Percentiles rank a stretch among this genome's conserved stretches.
These are phyloP conservation scores for Peromyscus attwateri DNA, from an alignment of 2,797 vertebrate species.

Conservation along the genomic window DNA sequence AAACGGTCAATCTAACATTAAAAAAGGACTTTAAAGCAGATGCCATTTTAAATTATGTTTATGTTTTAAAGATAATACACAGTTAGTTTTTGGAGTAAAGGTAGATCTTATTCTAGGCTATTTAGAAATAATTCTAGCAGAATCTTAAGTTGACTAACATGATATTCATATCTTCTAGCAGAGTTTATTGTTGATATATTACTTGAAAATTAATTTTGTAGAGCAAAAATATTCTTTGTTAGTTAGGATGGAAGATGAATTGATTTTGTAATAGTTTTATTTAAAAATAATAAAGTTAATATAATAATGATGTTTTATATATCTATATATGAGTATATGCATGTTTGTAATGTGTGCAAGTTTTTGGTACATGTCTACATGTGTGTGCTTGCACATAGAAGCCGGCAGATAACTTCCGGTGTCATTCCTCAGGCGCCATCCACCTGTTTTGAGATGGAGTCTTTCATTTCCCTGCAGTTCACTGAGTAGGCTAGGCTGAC, in stretches of 20 bases:
- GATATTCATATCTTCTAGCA: constrained; percentile 15
- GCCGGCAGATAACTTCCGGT: not conserved
- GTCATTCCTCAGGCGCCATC: not conserved
- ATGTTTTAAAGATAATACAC: constrained; percentile 47
- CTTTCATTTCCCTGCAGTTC: not conserved
- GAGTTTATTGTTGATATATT: constrained; percentile 26
- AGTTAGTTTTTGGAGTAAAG: constrained; percentile 37
- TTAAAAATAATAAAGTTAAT: not conserved
- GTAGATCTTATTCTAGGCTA: not conserved
- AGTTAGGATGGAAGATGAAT: constrained; percentile 31
- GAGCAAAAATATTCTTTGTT: not conserved
- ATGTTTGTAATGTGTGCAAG: not conserved
- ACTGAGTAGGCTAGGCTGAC: not conserved
- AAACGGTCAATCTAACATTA: not conserved
- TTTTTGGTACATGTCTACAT: not conserved
- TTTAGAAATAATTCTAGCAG: not conserved
- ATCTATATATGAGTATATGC: not conserved
- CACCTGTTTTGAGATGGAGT: not conserved
- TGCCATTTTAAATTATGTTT: constrained; percentile 46
- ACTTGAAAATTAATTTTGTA: constrained; percentile 38
- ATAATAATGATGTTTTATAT: not conserved
- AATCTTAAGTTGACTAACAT: constrained; percentile 35
- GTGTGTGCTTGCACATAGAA: not conserved
- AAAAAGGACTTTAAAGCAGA: not conserved
- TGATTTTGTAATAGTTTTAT: constrained; percentile 59